These are phyloP conservation scores for Zeus faber DNA, from an alignment of 2,113 vertebrate genomes.

Conservation along the genomic window DNA sequence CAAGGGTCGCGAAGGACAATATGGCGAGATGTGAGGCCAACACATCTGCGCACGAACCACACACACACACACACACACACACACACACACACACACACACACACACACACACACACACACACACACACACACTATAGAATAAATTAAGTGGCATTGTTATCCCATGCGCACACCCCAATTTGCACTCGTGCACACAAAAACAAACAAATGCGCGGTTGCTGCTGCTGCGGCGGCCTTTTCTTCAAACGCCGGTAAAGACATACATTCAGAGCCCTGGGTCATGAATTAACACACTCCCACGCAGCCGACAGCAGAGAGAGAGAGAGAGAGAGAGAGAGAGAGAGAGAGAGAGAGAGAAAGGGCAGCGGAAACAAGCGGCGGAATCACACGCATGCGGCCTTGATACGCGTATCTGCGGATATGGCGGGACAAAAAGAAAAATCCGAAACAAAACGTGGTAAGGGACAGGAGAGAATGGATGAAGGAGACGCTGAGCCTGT, in stretches of 20 bases:
- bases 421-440: slow-evolving; percentile 42
- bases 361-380: background rate
- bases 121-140: slow-evolving; percentile 36
- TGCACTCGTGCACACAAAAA: slow-evolving; percentile 31
- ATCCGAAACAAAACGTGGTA: background rate
- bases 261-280: slow-evolving; percentile 56
- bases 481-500: slow-evolving; percentile 46
- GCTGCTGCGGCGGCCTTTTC: no score
- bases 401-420: slow-evolving; percentile 61
- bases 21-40: slow-evolving; percentile 17
- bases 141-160: slow-evolving; percentile 47
- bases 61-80: slow-evolving; percentile 12
- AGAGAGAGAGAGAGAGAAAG: background rate
- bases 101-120: slow-evolving; percentile 21
- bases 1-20: slow-evolving; percentile 55
- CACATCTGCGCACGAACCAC: slow-evolving; percentile 45
- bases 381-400: slow-evolving; percentile 22
- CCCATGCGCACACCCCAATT: no score
- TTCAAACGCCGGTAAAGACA: slow-evolving; percentile 49
- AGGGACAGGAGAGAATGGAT: slow-evolving; percentile 27
- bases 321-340: slow-evolving; percentile 36
- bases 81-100: slow-evolving; percentile 17
- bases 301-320: slow-evolving; percentile 60
- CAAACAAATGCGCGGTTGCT: slow-evolving; percentile 25
- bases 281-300: slow-evolving; percentile 71